Conservation (phyloP, 2,113 vertebrate genomes). For the Corvus cornix region DNA sequence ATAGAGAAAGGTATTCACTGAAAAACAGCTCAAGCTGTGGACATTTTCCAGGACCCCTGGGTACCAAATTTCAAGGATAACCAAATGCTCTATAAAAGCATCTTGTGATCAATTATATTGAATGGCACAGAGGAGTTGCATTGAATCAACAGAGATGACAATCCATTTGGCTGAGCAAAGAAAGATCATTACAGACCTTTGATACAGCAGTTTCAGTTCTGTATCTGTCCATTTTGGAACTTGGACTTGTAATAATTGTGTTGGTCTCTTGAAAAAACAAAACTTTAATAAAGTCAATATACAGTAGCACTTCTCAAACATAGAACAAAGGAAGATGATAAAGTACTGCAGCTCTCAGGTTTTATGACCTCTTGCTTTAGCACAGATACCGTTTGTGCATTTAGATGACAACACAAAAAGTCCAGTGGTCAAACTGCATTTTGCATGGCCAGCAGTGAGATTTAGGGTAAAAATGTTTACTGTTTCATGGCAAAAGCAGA, state of each 20-base stretch:
- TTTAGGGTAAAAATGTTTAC: neutral
- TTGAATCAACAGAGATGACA: conserved; percentile 17
- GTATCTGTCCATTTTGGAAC: neutral
- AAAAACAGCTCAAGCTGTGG: neutral
- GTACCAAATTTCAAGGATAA: conserved; percentile 17
- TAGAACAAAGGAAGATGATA: neutral
- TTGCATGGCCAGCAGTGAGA: neutral
- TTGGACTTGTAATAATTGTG: neutral
- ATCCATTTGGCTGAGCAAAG: neutral
- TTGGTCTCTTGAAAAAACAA: neutral
- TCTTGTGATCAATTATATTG: conserved; percentile 42
- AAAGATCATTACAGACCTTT: conserved; percentile 29
- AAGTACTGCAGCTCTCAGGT: neutral
- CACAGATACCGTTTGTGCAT: neutral
- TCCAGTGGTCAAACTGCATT: neutral
- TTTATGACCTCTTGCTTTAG: neutral
- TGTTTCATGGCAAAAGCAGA: neutral
- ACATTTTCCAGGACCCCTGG: neutral
- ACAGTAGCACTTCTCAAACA: neutral
- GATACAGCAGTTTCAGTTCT: neutral
- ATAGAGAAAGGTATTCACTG: neutral
- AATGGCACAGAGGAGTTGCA: neutral
- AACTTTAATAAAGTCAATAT: neutral
- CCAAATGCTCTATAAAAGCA: conserved; percentile 31
- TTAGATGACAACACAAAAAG: neutral